A percentile compares a stretch with the other conserved stretches of the same genome.
Evolutionary conservation across 2,113 vertebrate species (phyloP).

Genomic region (Hiodon alosoides): DNA sequence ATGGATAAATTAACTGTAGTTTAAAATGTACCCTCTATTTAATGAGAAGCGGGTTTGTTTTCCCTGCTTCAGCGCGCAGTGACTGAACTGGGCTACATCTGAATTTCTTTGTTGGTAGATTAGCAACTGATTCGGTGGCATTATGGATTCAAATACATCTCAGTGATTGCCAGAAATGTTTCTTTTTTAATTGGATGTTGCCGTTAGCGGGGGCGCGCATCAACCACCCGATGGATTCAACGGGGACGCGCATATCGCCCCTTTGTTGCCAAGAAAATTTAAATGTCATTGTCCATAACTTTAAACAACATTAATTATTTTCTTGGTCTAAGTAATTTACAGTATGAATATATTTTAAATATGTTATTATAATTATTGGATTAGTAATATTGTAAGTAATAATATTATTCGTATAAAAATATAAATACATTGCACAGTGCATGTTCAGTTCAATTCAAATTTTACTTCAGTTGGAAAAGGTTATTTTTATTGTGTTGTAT

Average conservation of each 20-base stretch:
- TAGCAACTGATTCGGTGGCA: slow-evolving; percentile 52
- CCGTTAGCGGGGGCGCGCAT: slow-evolving; percentile 34
- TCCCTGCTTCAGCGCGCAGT: slow-evolving; percentile 43
- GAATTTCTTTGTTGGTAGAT: slow-evolving; percentile 45
- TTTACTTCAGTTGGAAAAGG: slow-evolving; percentile 6
- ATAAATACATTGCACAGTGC: neutral
- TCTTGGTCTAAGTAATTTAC: neutral
- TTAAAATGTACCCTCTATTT: slow-evolving; percentile 26
- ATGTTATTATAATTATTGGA: slow-evolving; percentile 15
- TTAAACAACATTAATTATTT: neutral
- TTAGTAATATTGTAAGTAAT: neutral
- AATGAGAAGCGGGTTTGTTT: slow-evolving; percentile 44
- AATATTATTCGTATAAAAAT: neutral
- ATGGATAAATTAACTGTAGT: slow-evolving; percentile 1
- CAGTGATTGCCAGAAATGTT: slow-evolving; percentile 59
- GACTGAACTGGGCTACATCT: slow-evolving; percentile 28
- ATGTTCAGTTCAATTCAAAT: neutral
- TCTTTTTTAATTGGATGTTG: slow-evolving; percentile 50
- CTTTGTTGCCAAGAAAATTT: neutral
- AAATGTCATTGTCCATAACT: neutral
- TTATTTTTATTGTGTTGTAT: neutral
- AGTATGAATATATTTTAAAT: neutral
- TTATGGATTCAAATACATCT: slow-evolving; percentile 52
- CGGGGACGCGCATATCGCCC: slow-evolving; percentile 14
- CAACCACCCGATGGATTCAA: slow-evolving; percentile 34